Evolutionary conservation across 2,888 invertebrate species (phyloP).

Genomic region (Leucophenga montana): DNA sequence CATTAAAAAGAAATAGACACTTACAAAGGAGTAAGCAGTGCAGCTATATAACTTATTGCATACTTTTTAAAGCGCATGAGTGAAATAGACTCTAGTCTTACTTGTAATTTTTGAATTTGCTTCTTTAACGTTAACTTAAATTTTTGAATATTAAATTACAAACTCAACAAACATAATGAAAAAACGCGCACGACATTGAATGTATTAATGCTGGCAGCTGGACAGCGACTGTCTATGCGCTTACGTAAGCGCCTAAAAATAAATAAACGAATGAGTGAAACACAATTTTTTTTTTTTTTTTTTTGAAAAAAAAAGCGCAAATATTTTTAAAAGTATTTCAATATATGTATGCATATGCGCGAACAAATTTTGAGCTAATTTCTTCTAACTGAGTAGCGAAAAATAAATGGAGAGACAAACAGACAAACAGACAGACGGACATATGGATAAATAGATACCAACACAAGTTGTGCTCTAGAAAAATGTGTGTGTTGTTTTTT

Average conservation of each 20-base stretch:
- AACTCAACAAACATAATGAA: constrained; percentile 34
- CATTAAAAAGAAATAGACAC: too few species aligned
- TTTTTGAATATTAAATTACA: constrained; percentile 58
- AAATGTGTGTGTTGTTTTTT: constrained; percentile 36
- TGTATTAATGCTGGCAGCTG: constrained; percentile 48
- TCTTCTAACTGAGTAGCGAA: neutral
- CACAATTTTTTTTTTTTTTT: too few species aligned
- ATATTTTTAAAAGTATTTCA: too few species aligned
- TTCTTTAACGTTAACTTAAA: neutral
- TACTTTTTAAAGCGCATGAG: too few species aligned
- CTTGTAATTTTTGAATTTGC: neutral
- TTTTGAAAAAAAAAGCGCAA: constrained; percentile 1
- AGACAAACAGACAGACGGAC: constrained; percentile 29
- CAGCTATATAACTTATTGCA: too few species aligned
- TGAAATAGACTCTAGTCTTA: neutral
- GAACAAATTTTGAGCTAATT: constrained; percentile 19
- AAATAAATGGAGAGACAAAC: neutral
- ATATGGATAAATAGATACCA: constrained; percentile 33
- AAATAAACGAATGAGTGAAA: constrained; percentile 51
- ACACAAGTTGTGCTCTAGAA: constrained; percentile 44
- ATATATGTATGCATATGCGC: neutral
- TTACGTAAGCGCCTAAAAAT: constrained; percentile 71
- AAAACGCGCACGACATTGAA: constrained; percentile 10
- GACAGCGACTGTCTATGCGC: constrained; percentile 36
- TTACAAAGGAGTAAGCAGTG: too few species aligned